Base-by-base conservation (phyloP, 2,797 vertebrate species). In the Pseudomugil tenellus region DNA sequence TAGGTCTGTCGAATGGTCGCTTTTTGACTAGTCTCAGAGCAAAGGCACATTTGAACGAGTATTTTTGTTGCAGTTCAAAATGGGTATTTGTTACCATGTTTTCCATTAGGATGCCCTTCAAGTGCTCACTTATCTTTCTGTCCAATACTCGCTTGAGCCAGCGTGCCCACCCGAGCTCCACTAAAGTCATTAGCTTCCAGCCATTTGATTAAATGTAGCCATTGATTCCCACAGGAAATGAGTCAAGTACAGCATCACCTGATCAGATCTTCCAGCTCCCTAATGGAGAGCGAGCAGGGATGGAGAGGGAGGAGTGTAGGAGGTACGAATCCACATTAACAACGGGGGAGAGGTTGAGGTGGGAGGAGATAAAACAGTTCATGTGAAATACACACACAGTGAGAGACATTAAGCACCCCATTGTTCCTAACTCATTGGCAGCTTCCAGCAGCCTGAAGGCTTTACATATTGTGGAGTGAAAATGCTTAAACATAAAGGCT, bases 201-300 rank as follows among this genome's bases (percentile, higher is more conserved):
- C 77, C 56, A 77, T 89, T 89, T 91, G 69, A 89, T 89, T 86
- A 84, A 90, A 81, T 57, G 72, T 73, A 73, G 43, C 62, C 78
- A 88, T 90, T 26, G 87, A 91, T 91, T 85, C 84, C 64, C 72
- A 70, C 68, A 80, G 83, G 80, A 88, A 89, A 84, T 73, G 65
- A 83, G 64, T 87, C 58, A 64, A 83, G 79, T 70, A 51, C 56
- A 73, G 34, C 72, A 37, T 85, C 84, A 86, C 72, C 82, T 84
- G 84, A 88, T 87, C 84, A 67, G 69, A 79, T 74, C 73, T 72
- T 72, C 58, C 68, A 57, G 77, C 63, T 80, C 79, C 55, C 73
- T 80, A 67, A 85, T 84, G 74, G 69, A 71, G 37, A 68, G 58
- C 71, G 56, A 56, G 64, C n/a, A 39, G 28, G 51, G 37, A 13